Evolutionary conservation across 2,797 vertebrate genomes (phyloP).

Genomic region (Ispidina picta): DNA sequence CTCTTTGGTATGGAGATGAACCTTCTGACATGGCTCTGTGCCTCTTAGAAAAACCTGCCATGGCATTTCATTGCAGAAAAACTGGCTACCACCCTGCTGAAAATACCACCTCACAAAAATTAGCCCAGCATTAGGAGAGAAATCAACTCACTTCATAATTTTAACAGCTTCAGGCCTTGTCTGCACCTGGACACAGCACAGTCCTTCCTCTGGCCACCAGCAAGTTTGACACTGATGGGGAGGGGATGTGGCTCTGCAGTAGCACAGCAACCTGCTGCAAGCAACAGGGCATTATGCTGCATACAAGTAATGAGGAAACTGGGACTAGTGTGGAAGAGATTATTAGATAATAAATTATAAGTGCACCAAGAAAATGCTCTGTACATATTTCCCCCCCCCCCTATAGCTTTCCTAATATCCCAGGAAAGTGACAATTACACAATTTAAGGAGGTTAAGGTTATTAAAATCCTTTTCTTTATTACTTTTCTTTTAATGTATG

Average conservation of each 20-base stretch:
- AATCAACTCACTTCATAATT: neutral
- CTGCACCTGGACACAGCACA: neutral
- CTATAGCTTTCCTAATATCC: slow-evolving; percentile 31
- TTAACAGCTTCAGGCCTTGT: neutral
- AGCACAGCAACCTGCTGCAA: slow-evolving; percentile 45
- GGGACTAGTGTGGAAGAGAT: slow-evolving; percentile 57
- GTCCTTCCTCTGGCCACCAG: neutral
- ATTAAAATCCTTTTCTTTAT: slow-evolving; percentile 62
- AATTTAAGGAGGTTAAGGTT: slow-evolving; percentile 64
- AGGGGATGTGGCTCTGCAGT: slow-evolving; percentile 5
- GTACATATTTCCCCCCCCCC: neutral
- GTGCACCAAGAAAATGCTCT: slow-evolving; percentile 26
- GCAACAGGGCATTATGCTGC: neutral
- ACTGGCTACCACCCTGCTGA: neutral
- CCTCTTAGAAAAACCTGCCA: neutral
- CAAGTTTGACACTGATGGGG: neutral
- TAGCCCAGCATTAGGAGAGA: neutral
- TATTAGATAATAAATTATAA: slow-evolving; percentile 74
- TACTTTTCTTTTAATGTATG: slow-evolving; percentile 23
- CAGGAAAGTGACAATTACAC: slow-evolving; percentile 55
- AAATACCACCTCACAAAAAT: neutral
- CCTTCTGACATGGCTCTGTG: neutral
- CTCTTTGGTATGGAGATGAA: neutral
- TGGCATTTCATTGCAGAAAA: neutral
- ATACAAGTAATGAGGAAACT: slow-evolving; percentile 53